A percentile compares a stretch with the other conserved stretches of the same genome.
These are phyloP conservation scores for Bicyclus anynana DNA, from an alignment of 1,140 invertebrate species.

Conservation along the genomic window DNA sequence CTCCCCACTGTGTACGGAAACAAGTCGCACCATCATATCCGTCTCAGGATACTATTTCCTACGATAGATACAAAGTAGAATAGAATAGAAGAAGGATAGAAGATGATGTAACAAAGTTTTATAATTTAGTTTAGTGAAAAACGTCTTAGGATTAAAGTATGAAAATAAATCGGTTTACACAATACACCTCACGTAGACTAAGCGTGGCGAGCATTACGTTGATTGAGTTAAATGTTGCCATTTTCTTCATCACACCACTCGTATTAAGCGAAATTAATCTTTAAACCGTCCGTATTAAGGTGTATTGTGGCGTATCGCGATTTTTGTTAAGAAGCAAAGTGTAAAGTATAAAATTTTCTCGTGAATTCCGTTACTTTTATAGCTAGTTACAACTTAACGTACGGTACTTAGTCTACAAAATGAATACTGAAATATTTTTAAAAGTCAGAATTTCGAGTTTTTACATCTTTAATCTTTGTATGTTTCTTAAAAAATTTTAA, in stretches of 20 bases:
- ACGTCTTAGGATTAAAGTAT: neutral
- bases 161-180: constrained; percentile 12
- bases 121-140: neutral
- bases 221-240: constrained; percentile 17
- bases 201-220: constrained; percentile 7
- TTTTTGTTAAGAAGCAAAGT: neutral
- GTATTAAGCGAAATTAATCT: neutral
- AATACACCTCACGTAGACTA: constrained; percentile 13
- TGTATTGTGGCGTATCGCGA: neutral
- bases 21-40: no score
- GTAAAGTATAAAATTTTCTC: constrained; percentile 6
- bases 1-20: no score
- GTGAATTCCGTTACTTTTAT: neutral
- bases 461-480: no score
- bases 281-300: neutral
- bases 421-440: neutral
- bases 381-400: neutral
- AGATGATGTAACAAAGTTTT: no score
- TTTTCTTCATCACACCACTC: neutral
- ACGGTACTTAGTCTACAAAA: neutral
- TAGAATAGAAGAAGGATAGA: no score
- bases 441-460: no score
- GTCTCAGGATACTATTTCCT: no score
- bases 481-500: no score
- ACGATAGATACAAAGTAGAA: no score